phyloP scores from a whole-genome alignment of 2,888 invertebrate genomes.

The Noctua pronuba region DNA sequence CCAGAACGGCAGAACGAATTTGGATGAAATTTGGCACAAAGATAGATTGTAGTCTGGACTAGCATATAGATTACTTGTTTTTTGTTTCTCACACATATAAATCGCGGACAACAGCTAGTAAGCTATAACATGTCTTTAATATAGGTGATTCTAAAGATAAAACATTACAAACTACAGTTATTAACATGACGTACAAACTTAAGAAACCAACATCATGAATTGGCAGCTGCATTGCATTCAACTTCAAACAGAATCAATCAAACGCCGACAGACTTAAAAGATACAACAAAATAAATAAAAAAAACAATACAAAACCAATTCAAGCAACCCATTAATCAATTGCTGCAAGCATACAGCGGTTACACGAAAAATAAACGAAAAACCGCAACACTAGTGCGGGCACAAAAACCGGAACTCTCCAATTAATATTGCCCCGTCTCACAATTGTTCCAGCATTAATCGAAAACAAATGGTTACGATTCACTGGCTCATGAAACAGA shows the following conservation, averaged over 20 bases:
- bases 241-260: slow-evolving; percentile 15
- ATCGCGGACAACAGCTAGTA: background rate
- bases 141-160: background rate
- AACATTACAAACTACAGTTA: background rate
- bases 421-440: slow-evolving; percentile 77
- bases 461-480: slow-evolving; percentile 72
- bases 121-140: background rate
- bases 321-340: slow-evolving; percentile 51
- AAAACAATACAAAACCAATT: slow-evolving; percentile 12
- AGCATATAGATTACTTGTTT: too few relatives aligned
- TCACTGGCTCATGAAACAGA: slow-evolving; percentile 71
- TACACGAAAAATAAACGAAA: slow-evolving; percentile 57
- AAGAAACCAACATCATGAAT: background rate
- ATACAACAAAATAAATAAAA: slow-evolving; percentile 5
- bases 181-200: background rate
- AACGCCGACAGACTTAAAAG: slow-evolving; percentile 26
- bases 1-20: too few relatives aligned
- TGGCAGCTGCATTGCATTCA: slow-evolving; percentile 10
- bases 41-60: too few relatives aligned
- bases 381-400: slow-evolving; percentile 58
- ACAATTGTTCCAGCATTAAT: slow-evolving; percentile 74
- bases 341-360: slow-evolving; percentile 42
- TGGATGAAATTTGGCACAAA: too few relatives aligned
- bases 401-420: slow-evolving; percentile 81
- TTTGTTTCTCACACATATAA: too few relatives aligned